phyloP scores from a whole-genome alignment of 2,888 invertebrate species.

The Lithodes maja region DNA sequence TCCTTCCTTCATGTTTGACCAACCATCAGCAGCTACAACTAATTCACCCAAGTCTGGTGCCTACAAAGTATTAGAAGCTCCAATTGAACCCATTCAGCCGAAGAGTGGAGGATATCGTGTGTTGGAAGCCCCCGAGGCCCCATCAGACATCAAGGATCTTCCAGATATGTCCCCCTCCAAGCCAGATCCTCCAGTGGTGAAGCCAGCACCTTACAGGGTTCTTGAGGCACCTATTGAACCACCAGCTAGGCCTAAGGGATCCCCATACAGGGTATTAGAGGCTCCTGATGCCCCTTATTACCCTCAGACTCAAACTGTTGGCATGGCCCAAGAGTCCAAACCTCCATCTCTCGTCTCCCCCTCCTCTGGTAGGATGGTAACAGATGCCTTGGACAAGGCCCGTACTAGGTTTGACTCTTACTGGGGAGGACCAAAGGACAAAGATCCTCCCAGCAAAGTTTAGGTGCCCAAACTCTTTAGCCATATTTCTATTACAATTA shows the following conservation, averaged over 20 bases:
- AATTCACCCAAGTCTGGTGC: constrained; percentile 62
- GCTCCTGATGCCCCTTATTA: constrained; percentile 69
- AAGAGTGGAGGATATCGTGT: constrained; percentile 67
- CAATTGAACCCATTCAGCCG: constrained; percentile 51
- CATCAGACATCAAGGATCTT: constrained; percentile 62
- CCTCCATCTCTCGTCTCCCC: constrained; percentile 70
- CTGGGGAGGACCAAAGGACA: constrained; percentile 70
- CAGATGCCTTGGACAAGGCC: constrained; percentile 70
- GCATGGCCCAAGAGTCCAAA: constrained; percentile 57
- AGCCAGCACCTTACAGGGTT: constrained; percentile 69
- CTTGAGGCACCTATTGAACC: constrained; percentile 68
- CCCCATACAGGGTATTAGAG: constrained; percentile 70
- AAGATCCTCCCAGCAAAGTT: constrained; percentile 71
- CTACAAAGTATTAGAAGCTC: constrained; percentile 69
- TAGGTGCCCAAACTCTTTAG: constrained; percentile 69
- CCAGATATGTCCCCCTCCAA: constrained; percentile 63
- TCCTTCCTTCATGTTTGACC: constrained; percentile 69
- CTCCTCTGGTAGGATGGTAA: constrained; percentile 69
- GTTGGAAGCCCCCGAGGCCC: constrained; percentile 68
- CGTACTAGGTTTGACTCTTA: constrained; percentile 70
- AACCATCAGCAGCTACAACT: constrained; percentile 44
- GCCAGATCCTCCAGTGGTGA: constrained; percentile 57
- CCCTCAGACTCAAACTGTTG: constrained; percentile 63
- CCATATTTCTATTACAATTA: constrained; percentile 65
- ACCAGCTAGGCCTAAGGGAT: constrained; percentile 59